Evolutionary conservation across 2,113 vertebrate genomes (phyloP), one percentile per base, ranked within the genome.

Genomic region (Planiliza haematocheilus): DNA sequence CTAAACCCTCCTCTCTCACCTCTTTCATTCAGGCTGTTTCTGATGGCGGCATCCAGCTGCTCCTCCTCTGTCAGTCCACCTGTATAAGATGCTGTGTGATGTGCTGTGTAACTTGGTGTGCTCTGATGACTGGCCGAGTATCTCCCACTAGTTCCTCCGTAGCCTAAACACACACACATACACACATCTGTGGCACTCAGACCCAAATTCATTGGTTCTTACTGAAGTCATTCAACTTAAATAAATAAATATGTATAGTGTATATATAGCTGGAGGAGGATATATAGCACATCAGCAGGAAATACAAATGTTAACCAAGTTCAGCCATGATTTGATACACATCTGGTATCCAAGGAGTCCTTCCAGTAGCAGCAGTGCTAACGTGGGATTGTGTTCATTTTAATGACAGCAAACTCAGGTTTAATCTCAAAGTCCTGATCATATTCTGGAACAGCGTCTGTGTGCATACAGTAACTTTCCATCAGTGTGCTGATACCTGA

Each of bases 1-100:
- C 16, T 14, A 12, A 14, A 20, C 0, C 9, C 14, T 21, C 7
- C 17, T 39, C 18, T 8, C 94, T 72, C 76, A 98, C 97, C 95
- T 93, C 79, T 87, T 55, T 95, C 93, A 70, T 87, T 83, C 55
- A 98, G 93, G 52, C 97, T 98, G 92, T 96, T 96, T 16, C 89
- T 91, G n/a, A 97, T 16, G 2, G 97, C 97, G 13, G 86, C 91
- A 67, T 96, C 91, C 45, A 96, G 84, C 86, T 99, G 96, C 55
- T 98, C 95, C 9, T 95, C 94, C 77, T 98, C 97, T 3, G 90
- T 95, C 74, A 98, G 88, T 2, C 96, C 96, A 1, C 90, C 94
- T 0, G 95, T 53, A 4, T 77, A 81, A 18, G 70, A 17, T 1
- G 74, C 7, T 4, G 57, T 0, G 1, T 7, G 43, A 21, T 11